Percentiles rank a stretch among this genome's conserved stretches.
These are phyloP conservation scores for Cnemophilus loriae DNA, from an alignment of 2,113 vertebrate genomes.

Conservation along the genomic window DNA sequence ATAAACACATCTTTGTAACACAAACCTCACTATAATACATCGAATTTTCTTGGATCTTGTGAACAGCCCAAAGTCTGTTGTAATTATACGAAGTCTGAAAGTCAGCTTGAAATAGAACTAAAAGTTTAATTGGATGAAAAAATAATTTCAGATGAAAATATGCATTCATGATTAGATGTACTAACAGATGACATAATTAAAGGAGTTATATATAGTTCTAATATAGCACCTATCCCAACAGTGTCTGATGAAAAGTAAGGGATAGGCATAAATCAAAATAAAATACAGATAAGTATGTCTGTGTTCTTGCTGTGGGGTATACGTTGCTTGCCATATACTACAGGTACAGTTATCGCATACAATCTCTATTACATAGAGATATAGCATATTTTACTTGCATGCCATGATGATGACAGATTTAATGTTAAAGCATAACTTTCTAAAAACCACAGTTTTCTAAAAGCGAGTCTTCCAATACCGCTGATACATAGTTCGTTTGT, in stretches of 20 bases:
- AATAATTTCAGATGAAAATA: constrained; percentile 53
- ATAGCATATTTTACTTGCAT: constrained; percentile 31
- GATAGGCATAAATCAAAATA: constrained; percentile 12
- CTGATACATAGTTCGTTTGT: background rate
- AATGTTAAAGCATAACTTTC: constrained; percentile 37
- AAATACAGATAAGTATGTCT: background rate
- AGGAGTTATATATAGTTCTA: constrained; percentile 52
- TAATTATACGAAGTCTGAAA: constrained; percentile 67
- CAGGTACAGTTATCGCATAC: background rate
- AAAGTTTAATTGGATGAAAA: constrained; percentile 69
- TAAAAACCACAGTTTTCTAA: background rate
- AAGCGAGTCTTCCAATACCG: background rate
- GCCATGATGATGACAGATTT: constrained; percentile 26
- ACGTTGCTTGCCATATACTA: background rate
- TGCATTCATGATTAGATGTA: constrained; percentile 44
- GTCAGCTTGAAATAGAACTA: constrained; percentile 68
- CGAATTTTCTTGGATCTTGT: constrained; percentile 59
- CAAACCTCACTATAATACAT: constrained; percentile 59
- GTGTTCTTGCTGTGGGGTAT: background rate
- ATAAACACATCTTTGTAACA: constrained; percentile 69
- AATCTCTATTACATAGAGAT: background rate
- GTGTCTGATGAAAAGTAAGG: constrained; percentile 23
- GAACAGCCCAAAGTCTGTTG: constrained; percentile 61
- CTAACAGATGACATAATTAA: constrained; percentile 54
- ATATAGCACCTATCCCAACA: constrained; percentile 45